phyloP scores from a whole-genome alignment of 2,113 vertebrate species.

The Myrmophylax atrothorax region DNA sequence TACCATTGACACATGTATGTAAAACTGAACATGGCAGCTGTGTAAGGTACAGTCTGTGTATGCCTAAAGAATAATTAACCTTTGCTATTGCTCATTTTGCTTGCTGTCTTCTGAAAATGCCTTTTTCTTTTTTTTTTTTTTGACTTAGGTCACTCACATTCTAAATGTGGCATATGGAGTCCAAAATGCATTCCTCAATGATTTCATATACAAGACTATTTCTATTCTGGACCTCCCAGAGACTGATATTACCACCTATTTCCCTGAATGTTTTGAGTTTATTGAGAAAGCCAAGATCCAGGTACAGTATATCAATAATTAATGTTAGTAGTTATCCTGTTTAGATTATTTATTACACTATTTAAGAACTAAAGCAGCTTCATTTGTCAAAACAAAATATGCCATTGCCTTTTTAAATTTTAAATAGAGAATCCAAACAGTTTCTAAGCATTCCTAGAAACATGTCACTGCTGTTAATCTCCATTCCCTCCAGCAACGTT shows the following conservation, averaged over 20 bases:
- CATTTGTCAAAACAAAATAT: background rate
- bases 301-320: conserved; percentile 71
- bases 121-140: background rate
- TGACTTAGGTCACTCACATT: conserved; percentile 89
- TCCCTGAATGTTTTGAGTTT: conserved; percentile 91
- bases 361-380: background rate
- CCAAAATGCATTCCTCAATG: conserved; percentile 86
- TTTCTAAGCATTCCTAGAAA: background rate
- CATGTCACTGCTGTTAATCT: background rate
- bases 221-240: conserved; percentile 92
- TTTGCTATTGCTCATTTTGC: background rate
- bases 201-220: conserved; percentile 80
- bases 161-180: conserved; percentile 94
- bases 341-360: background rate
- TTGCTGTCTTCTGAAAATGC: background rate
- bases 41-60: background rate
- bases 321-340: background rate
- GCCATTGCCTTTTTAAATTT: background rate
- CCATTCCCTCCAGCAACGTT: background rate
- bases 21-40: background rate
- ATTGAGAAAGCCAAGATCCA: conserved; percentile 86
- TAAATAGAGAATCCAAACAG: background rate
- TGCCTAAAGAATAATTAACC: background rate
- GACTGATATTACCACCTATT: conserved; percentile 84
- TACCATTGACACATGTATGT: background rate